A percentile compares a stretch with the other conserved stretches of the same genome.
These are phyloP conservation scores for Halocaridina rubra DNA, from an alignment of 2,888 invertebrate species.

Conservation along the genomic window DNA sequence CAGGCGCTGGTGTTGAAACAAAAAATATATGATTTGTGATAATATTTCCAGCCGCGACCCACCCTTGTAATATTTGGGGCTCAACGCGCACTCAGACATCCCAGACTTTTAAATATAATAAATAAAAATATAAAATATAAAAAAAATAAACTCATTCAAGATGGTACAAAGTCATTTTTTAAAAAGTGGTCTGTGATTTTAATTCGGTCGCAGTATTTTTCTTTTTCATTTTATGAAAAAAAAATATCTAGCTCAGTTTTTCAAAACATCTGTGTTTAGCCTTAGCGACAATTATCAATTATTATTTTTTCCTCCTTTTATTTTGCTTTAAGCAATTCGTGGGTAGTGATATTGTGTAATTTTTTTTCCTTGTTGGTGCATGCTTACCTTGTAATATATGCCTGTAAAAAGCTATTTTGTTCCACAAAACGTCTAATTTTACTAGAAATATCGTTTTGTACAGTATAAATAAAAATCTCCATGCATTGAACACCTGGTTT, in stretches of 20 bases:
- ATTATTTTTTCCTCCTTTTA: too few relatives aligned
- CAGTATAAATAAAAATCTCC: slow-evolving; percentile 55
- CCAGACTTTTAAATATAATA: too few relatives aligned
- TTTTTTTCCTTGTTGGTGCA: slow-evolving; percentile 57
- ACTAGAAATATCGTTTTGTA: slow-evolving; percentile 60
- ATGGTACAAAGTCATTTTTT: slow-evolving; percentile 58
- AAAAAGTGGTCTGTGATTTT: slow-evolving; percentile 59
- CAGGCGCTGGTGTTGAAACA: not conserved
- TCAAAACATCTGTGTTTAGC: slow-evolving; percentile 53
- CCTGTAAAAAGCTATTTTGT: slow-evolving; percentile 59
- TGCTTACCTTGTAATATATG: slow-evolving; percentile 60
- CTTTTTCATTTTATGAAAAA: slow-evolving; percentile 44
- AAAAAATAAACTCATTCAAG: slow-evolving; percentile 49
- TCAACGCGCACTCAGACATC: too few relatives aligned
- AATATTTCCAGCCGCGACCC: not conserved
- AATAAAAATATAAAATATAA: too few relatives aligned
- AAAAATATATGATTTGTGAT: slow-evolving; percentile 13
- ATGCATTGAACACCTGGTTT: slow-evolving; percentile 50
- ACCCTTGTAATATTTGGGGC: too few relatives aligned
- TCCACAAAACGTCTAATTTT: slow-evolving; percentile 60
- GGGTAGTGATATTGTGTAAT: slow-evolving; percentile 60
- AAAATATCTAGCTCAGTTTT: slow-evolving; percentile 58
- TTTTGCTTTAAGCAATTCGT: slow-evolving; percentile 58
- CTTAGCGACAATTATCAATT: slow-evolving; percentile 48
- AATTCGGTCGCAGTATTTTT: slow-evolving; percentile 59